These are phyloP conservation scores for Lampris megalopsis DNA, from an alignment of 2,113 vertebrate genomes.

Conservation along the genomic window DNA sequence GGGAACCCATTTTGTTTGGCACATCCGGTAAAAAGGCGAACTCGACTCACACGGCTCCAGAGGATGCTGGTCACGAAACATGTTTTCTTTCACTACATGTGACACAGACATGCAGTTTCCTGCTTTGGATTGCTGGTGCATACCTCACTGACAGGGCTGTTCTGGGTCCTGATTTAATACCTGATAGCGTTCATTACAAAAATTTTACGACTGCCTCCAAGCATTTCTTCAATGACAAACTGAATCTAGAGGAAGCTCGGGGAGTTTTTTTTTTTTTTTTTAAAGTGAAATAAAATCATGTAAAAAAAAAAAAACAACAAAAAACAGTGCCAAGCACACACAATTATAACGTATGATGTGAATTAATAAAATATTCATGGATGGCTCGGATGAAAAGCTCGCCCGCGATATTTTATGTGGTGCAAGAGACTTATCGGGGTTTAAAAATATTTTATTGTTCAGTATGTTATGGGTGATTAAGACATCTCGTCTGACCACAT, in stretches of 20 bases:
- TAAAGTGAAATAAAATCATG: conserved; percentile 15
- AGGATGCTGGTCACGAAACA: conserved; percentile 19
- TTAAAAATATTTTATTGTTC: background rate
- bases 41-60: background rate
- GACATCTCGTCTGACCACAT: background rate
- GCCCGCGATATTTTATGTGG: background rate
- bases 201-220: conserved; percentile 13
- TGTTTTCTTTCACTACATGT: background rate
- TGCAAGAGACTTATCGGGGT: background rate
- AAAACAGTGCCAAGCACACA: background rate
- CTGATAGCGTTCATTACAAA: conserved; percentile 15
- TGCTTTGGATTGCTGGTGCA: conserved; percentile 33
- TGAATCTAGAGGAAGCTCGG: background rate
- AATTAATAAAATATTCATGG: background rate
- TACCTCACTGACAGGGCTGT: conserved; percentile 31
- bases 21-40: conserved; percentile 9
- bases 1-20: conserved; percentile 5
- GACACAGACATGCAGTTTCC: conserved; percentile 33
- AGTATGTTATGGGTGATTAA: background rate
- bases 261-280: background rate
- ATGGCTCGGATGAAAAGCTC: background rate
- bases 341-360: background rate
- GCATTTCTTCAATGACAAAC: background rate
- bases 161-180: conserved; percentile 32
- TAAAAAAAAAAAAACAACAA: background rate